These are phyloP conservation scores for Mystacides longicornis DNA, from an alignment of 2,888 invertebrate species.

Conservation along the genomic window DNA sequence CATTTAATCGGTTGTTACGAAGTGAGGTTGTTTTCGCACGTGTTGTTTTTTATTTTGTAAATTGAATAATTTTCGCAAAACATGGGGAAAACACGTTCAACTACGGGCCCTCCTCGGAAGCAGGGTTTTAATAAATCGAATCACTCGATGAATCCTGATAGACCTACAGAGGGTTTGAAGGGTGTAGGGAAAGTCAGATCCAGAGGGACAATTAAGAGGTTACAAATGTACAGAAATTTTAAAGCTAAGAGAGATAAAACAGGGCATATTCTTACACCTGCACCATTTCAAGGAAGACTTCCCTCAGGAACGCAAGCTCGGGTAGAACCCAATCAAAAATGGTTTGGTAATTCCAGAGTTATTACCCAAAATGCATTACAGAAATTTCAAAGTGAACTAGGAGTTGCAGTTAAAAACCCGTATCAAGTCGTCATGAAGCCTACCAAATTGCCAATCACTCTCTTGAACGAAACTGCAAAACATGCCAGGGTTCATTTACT, in stretches of 20 bases:
- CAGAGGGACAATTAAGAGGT: conserved; percentile 87
- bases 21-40: conserved; percentile 15
- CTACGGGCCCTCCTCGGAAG: conserved; percentile 68
- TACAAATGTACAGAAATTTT: conserved; percentile 98
- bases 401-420: conserved; percentile 89
- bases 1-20: too few relatives aligned
- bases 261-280: conserved; percentile 88
- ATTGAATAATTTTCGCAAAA: too few relatives aligned
- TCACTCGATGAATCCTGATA: conserved; percentile 94
- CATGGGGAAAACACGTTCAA: conserved; percentile 73
- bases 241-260: conserved; percentile 86
- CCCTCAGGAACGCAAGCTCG: conserved; percentile 85
- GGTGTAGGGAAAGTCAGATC: conserved; percentile 81
- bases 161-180: conserved; percentile 68
- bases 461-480: conserved; percentile 88
- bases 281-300: conserved; percentile 91
- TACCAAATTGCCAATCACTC: conserved; percentile 86
- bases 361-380: conserved; percentile 86
- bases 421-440: conserved; percentile 97
- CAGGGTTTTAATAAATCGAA: conserved; percentile 79
- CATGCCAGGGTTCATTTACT: conserved; percentile 87
- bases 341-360: conserved; percentile 98
- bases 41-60: conserved; percentile 9
- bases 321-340: conserved; percentile 95
- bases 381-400: conserved; percentile 90